phyloP scores from a whole-genome alignment of 2,113 vertebrate genomes.

The Bubalus kerabau region DNA sequence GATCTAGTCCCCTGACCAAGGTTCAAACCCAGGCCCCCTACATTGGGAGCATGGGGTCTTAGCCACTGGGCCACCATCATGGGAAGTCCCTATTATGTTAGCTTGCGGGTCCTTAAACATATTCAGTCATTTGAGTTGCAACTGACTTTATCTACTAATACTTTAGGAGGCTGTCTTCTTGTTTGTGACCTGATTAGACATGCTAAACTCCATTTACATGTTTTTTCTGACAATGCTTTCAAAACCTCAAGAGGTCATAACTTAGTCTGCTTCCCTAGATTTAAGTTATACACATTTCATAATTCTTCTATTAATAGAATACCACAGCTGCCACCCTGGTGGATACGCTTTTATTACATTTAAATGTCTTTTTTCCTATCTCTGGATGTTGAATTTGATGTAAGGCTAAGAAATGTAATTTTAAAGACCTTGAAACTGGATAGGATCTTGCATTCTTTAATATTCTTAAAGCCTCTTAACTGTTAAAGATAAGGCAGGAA shows the following conservation, averaged over 20 bases:
- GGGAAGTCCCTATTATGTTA: not conserved
- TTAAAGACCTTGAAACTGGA: conserved; percentile 13
- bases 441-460: not conserved
- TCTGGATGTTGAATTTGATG: not conserved
- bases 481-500: not conserved
- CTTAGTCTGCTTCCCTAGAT: not conserved
- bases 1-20: not conserved
- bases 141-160: not conserved
- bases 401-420: not conserved
- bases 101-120: not conserved
- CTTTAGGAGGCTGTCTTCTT: not conserved
- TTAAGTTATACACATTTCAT: not conserved
- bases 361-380: conserved; percentile 1
- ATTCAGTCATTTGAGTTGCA: not conserved
- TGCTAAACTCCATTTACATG: not conserved
- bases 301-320: conserved; percentile 26
- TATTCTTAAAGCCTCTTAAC: not conserved
- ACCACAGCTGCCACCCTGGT: not conserved
- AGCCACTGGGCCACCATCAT: not conserved
- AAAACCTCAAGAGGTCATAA: conserved; percentile 7
- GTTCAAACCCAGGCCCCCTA: not conserved
- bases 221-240: not conserved
- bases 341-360: not conserved
- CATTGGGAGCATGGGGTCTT: not conserved
- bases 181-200: not conserved